Evolutionary conservation across 1,140 invertebrate species (phyloP).

Genomic region (Atta cephalotes): DNA sequence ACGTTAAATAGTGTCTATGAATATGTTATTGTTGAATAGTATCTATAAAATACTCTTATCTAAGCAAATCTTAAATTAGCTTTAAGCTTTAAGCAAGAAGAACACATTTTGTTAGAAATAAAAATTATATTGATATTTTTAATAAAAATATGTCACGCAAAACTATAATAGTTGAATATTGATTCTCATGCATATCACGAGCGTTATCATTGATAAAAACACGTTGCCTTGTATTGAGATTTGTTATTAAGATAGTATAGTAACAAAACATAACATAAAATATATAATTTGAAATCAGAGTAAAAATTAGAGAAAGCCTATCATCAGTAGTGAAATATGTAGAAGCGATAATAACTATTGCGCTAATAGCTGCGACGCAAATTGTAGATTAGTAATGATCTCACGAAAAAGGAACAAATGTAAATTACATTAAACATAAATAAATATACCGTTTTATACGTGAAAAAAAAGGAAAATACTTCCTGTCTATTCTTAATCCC

Average conservation of each 20-base stretch:
- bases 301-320: not conserved
- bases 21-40: slow-evolving; percentile 46
- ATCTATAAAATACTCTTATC: slow-evolving; percentile 13
- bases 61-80: slow-evolving; percentile 34
- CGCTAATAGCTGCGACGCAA: slow-evolving; percentile 27
- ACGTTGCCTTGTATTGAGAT: not conserved
- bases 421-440: slow-evolving; percentile 31
- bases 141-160: not conserved
- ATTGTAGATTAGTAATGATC: slow-evolving; percentile 63
- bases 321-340: not conserved
- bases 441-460: slow-evolving; percentile 26
- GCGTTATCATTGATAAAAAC: not conserved
- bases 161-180: not conserved
- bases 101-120: not conserved
- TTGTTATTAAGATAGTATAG: not conserved
- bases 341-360: slow-evolving; percentile 18
- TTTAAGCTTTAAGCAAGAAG: slow-evolving; percentile 5
- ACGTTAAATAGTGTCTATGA: not conserved
- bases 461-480: slow-evolving; percentile 1
- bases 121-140: slow-evolving; percentile 46
- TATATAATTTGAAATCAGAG: not conserved
- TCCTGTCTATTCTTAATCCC: slow-evolving; percentile 46
- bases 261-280: not conserved
- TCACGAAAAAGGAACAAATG: slow-evolving; percentile 55
- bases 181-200: not conserved